phyloP scores from a whole-genome alignment of 2,888 invertebrate species.

The Adelognathus sp. region DNA sequence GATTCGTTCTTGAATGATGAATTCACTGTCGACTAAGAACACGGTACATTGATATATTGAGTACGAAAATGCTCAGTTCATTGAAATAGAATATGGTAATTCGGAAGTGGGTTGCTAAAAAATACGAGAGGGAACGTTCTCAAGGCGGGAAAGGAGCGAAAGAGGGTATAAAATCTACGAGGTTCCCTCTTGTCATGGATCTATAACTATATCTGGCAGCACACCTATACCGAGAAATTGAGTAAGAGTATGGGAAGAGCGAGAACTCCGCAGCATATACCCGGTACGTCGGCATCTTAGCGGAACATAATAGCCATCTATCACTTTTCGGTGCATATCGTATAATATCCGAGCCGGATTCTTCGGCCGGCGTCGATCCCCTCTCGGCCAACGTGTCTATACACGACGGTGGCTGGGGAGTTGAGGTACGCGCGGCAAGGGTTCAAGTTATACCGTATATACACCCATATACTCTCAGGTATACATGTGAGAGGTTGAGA shows the following conservation, averaged over 20 bases:
- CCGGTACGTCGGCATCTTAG: conserved; percentile 69
- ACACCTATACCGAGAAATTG: conserved; percentile 3
- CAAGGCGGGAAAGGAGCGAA: background rate
- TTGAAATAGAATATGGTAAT: background rate
- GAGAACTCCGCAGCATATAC: conserved; percentile 19
- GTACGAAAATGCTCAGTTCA: background rate
- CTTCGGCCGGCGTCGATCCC: conserved; percentile 63
- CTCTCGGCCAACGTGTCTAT: conserved; percentile 46
- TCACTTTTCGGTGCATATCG: conserved; percentile 76
- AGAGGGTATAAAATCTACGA: conserved; percentile 23
- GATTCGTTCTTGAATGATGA: too few relatives aligned
- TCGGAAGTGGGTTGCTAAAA: background rate
- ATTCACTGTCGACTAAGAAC: too few relatives aligned
- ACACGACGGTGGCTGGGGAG: conserved; percentile 45
- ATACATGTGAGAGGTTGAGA: conserved; percentile 53
- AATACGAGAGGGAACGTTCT: background rate
- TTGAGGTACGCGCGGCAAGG: conserved; percentile 40
- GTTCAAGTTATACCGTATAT: conserved; percentile 43
- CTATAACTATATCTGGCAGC: conserved; percentile 14
- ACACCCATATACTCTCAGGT: conserved; percentile 51
- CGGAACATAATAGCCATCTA: conserved; percentile 77
- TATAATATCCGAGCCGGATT: conserved; percentile 76
- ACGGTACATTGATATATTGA: background rate
- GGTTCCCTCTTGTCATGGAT: background rate
- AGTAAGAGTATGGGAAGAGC: conserved; percentile 9